Conservation (phyloP, 2,113 vertebrate species). For the Mystacornis crossleyi region DNA sequence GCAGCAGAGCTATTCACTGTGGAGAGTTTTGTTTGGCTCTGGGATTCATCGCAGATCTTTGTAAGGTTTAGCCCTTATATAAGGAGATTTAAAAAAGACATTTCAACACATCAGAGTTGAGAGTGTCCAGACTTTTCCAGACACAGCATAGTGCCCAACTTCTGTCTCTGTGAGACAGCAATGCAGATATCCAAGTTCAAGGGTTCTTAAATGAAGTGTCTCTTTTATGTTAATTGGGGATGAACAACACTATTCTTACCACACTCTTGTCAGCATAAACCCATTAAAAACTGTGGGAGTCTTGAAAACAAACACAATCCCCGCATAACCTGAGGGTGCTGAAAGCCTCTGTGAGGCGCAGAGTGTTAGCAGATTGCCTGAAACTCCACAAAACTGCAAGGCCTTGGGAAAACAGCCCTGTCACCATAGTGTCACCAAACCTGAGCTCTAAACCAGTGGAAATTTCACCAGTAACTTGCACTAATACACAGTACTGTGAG, state of each 20-base stretch:
- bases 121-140: not conserved
- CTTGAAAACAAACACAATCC: not conserved
- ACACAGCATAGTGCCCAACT: rapidly evolving
- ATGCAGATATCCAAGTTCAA: not conserved
- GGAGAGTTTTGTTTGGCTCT: not conserved
- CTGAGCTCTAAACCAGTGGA: not conserved
- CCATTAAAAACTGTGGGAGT: not conserved
- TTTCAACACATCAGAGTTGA: not conserved
- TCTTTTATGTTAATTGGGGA: rapidly evolving
- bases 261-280: not conserved
- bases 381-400: not conserved
- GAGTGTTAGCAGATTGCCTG: not conserved
- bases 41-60: not conserved
- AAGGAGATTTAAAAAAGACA: not conserved
- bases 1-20: rapidly evolving
- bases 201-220: not conserved
- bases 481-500: not conserved
- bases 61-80: not conserved
- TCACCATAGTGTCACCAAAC: no score
- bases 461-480: not conserved
- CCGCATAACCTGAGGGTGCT: not conserved
- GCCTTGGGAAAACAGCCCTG: not conserved
- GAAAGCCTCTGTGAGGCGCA: not conserved
- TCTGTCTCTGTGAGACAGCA: not conserved
- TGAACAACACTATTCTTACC: not conserved